Evolutionary conservation across 2,797 vertebrate genomes (phyloP).

Genomic region (Sebastes elongatus): DNA sequence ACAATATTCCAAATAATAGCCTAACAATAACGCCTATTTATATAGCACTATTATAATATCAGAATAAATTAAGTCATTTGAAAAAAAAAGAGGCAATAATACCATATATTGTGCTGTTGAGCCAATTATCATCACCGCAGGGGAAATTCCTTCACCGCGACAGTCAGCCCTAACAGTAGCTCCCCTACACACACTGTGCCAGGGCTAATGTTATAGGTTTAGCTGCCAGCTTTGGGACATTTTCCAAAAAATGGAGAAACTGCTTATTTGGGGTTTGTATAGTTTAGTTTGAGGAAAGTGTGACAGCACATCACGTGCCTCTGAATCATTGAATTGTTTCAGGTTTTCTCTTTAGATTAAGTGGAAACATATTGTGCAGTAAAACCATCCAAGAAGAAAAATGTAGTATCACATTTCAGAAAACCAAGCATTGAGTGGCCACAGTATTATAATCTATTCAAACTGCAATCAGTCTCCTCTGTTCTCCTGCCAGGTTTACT

Average conservation of each 20-base stretch:
- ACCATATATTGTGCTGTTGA: too few species aligned
- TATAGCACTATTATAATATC: too few species aligned
- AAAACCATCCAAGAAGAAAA: background rate
- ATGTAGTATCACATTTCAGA: constrained; percentile 10
- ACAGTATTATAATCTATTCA: background rate
- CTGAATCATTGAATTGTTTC: background rate
- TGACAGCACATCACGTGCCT: background rate
- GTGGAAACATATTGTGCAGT: background rate
- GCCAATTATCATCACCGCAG: too few species aligned
- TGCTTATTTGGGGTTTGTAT: background rate
- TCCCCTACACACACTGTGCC: background rate
- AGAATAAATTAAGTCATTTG: too few species aligned
- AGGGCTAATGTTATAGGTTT: background rate
- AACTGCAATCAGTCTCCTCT: constrained; percentile 10
- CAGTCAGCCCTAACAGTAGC: background rate
- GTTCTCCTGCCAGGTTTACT: constrained; percentile 1
- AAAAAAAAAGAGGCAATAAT: too few species aligned
- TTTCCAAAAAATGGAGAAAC: background rate
- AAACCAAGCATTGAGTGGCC: background rate
- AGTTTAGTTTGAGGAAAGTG: background rate
- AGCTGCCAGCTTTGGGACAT: background rate
- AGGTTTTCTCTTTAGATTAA: background rate
- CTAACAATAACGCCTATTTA: too few species aligned
- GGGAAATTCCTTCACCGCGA: too few species aligned
- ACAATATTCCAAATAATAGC: too few species aligned